Percentiles rank a stretch among this genome's conserved stretches.
Conservation (phyloP, 35 echinoderm and acorn worm species). For the Diadema setosum region DNA sequence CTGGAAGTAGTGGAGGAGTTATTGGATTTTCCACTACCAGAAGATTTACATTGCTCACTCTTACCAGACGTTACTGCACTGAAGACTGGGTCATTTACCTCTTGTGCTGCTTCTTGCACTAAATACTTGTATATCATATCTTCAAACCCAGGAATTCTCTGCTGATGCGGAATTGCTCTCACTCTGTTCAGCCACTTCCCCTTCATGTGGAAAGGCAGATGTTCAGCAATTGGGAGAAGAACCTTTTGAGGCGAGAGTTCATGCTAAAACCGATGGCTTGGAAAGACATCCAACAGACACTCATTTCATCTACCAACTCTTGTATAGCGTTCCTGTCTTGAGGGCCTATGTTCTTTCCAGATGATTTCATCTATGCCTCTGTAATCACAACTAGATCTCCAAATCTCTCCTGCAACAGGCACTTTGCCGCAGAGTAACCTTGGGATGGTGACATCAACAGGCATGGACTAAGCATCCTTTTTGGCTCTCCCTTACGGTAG, state of each 20-base stretch:
- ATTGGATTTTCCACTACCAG: background rate
- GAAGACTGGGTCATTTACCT: slow-evolving; percentile 27
- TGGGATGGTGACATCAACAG: slow-evolving; percentile 2
- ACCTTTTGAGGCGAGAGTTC: slow-evolving; percentile 6
- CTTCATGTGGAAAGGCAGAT: background rate
- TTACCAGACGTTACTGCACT: background rate
- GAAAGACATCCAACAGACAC: slow-evolving; percentile 29
- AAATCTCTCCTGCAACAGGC: slow-evolving; percentile 36
- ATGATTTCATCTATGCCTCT: slow-evolving; percentile 22
- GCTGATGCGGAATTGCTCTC: background rate
- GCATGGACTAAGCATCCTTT: background rate
- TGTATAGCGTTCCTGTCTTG: background rate
- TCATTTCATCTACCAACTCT: slow-evolving; percentile 56
- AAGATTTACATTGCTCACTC: background rate
- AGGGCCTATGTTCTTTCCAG: background rate
- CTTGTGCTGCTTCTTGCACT: background rate
- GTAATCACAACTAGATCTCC: slow-evolving; percentile 19
- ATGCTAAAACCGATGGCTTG: background rate
- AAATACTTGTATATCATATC: background rate
- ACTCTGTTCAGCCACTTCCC: slow-evolving; percentile 3
- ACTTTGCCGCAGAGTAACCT: background rate
- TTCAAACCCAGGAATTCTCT: background rate
- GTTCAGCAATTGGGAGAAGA: background rate
- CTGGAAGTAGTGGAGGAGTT: background rate
- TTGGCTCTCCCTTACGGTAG: slow-evolving; percentile 42